Conservation (phyloP, 2,797 vertebrate species). For the Valencia hispanica region DNA sequence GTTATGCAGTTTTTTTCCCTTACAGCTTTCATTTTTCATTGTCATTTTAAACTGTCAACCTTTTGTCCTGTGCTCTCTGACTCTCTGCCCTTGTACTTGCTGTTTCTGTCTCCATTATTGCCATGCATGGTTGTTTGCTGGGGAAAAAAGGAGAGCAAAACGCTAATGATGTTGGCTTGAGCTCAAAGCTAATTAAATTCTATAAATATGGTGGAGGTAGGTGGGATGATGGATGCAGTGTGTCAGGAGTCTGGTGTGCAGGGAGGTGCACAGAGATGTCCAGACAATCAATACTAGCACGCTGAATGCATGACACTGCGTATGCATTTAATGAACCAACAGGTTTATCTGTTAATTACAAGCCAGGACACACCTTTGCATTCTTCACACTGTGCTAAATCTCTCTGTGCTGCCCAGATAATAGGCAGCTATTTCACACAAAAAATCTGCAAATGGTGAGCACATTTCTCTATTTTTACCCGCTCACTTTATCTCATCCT, state of each 20-base stretch:
- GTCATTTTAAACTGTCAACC: constrained; percentile 79
- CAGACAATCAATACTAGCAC: constrained; percentile 81
- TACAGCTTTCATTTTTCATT: constrained; percentile 77
- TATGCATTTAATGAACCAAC: constrained; percentile 85
- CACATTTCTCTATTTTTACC: constrained; percentile 59
- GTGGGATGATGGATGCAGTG: constrained; percentile 82
- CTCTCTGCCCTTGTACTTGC: constrained; percentile 70
- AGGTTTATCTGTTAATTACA: constrained; percentile 89
- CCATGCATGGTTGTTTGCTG: constrained; percentile 80
- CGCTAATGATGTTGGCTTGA: constrained; percentile 85
- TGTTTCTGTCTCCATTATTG: constrained; percentile 77
- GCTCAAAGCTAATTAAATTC: constrained; percentile 89
- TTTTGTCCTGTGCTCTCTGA: constrained; percentile 60
- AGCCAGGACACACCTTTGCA: constrained; percentile 77
- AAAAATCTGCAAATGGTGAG: constrained; percentile 65
- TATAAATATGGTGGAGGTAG: constrained; percentile 86
- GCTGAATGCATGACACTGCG: constrained; percentile 80
- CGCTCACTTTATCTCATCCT: constrained; percentile 66
- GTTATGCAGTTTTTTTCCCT: constrained; percentile 54
- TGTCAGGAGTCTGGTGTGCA: constrained; percentile 83
- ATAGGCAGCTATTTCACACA: constrained; percentile 77
- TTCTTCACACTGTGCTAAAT: constrained; percentile 70
- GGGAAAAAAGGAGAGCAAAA: constrained; percentile 50
- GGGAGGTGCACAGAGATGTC: constrained; percentile 70
- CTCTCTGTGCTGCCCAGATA: constrained; percentile 74